Base-by-base conservation (phyloP, 1,140 invertebrate species). In the Drosophila kikkawai region DNA sequence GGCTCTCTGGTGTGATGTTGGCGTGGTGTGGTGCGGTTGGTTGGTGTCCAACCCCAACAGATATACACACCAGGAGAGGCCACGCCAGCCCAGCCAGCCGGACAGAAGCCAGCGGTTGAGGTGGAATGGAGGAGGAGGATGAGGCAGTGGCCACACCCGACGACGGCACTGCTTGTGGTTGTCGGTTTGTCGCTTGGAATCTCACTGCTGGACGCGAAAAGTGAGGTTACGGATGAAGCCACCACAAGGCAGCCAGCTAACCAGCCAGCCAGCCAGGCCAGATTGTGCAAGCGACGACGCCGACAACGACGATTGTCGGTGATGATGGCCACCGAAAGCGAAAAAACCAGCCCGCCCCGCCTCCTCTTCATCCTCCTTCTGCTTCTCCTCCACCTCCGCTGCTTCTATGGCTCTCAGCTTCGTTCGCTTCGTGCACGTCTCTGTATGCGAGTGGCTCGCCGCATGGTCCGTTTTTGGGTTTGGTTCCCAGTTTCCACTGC, bases 141-240 rank as follows among this genome's bases (percentile, higher is more conserved):
- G 55, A 50, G 70, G 55, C 22, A 26, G 22, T 60, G 68, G 70
- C 70, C 70, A 74, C 70, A 74, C 70, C 70, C 70, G 68, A 55
- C 50, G 32, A 37, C 8, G 32, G 47, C 41, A 48, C 11, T 39
- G 37, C 44, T 48, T 42, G 45, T 48, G 29, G 47, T 22, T 60
- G 65, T 61, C 39, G 65, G 57, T 47, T 61, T 68, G 44, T 61
- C 37, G 57, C 37, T 45, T 59, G 57, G 57, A 26, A 59, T 59
- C 57, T 61, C 17, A 32, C 32, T 61, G 57, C 64, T 71, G 69
- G 69, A 59, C 66, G 44, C 48, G 22, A 60, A 77, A 77, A 78
- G 75, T 78, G 75, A 78, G 75, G 75, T 78, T 78, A 78, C 63
- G 73, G 47, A 57, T 75, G 70, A 45, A 75, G 41, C 64, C 37